Evolutionary conservation across 1,140 invertebrate species (phyloP).

Genomic region (Schlechtendalia chinensis): DNA sequence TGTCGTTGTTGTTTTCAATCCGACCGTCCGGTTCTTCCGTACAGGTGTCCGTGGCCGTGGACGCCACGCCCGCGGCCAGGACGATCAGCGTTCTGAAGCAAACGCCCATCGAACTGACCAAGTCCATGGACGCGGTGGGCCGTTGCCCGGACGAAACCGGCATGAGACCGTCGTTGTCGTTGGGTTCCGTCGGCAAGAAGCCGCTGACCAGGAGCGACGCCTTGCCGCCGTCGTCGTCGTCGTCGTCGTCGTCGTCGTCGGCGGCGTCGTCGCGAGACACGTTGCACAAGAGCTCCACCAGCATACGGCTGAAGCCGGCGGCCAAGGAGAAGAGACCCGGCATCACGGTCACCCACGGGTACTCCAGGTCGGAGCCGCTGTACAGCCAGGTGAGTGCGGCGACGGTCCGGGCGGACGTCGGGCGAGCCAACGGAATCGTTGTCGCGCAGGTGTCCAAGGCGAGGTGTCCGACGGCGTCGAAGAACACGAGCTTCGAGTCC

Average conservation of each 20-base stretch:
- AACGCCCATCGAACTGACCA: conserved; percentile 70
- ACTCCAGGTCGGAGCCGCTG: conserved; percentile 68
- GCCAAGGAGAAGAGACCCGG: conserved; percentile 53
- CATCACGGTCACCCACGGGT: conserved; percentile 63
- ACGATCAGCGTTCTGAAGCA: conserved; percentile 71
- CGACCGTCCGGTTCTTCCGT: no score
- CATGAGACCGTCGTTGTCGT: conserved; percentile 25
- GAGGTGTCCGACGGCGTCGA: conserved; percentile 51
- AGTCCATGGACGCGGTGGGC: conserved; percentile 57
- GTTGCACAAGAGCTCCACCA: conserved; percentile 48
- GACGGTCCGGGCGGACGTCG: no score
- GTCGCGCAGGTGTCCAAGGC: conserved; percentile 40
- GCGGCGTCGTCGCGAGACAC: conserved; percentile 27
- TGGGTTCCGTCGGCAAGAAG: conserved; percentile 39
- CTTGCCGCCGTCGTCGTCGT: not conserved
- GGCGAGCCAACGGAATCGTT: no score
- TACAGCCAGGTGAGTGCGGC: conserved; percentile 54
- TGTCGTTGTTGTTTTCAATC: no score
- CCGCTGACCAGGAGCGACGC: not conserved
- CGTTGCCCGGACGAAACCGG: not conserved
- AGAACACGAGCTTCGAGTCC: conserved; percentile 56
- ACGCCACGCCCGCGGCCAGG: conserved; percentile 70
- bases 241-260: not conserved
- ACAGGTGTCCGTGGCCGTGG: conserved; percentile 70
- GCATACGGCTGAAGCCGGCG: conserved; percentile 45